Conservation (phyloP, 1,140 invertebrate genomes). For the Ylistrum balloti region DNA sequence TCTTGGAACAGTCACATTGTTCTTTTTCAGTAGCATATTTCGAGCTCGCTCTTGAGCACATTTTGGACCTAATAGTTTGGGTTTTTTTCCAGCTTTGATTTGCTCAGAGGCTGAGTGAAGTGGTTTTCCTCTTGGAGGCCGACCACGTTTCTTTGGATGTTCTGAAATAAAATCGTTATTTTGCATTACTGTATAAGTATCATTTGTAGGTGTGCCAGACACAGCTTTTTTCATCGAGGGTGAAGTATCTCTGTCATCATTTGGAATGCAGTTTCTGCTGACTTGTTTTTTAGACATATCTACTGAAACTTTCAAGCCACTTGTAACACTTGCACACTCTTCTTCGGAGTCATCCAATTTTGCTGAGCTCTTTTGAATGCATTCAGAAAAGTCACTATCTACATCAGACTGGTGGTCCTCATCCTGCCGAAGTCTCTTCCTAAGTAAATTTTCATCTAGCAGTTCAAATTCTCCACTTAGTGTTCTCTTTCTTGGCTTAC, state of each 20-base stretch:
- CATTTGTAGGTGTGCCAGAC: background rate
- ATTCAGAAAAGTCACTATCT: slow-evolving; percentile 41
- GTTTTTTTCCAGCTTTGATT: background rate
- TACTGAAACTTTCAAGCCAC: background rate
- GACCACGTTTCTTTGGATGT: slow-evolving; percentile 12
- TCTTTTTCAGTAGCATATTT: slow-evolving; percentile 24
- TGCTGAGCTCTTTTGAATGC: background rate
- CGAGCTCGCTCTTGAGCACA: slow-evolving; percentile 2
- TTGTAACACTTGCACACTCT: background rate
- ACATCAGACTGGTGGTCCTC: slow-evolving; percentile 47
- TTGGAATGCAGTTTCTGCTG: background rate
- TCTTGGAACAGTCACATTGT: background rate
- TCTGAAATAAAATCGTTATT: background rate
- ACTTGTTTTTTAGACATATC: background rate
- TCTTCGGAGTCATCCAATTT: background rate
- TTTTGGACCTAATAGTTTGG: background rate
- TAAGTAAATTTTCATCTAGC: slow-evolving; percentile 63
- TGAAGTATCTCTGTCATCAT: background rate
- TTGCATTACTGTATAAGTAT: background rate
- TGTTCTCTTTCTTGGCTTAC: slow-evolving; percentile 65
- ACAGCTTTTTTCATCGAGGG: background rate
- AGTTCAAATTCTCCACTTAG: slow-evolving; percentile 72
- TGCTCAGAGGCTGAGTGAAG: background rate
- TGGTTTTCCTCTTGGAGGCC: background rate
- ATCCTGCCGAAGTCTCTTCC: slow-evolving; percentile 61